phyloP scores from a whole-genome alignment of 2,113 vertebrate species.

The Epinephelus lanceolatus region DNA sequence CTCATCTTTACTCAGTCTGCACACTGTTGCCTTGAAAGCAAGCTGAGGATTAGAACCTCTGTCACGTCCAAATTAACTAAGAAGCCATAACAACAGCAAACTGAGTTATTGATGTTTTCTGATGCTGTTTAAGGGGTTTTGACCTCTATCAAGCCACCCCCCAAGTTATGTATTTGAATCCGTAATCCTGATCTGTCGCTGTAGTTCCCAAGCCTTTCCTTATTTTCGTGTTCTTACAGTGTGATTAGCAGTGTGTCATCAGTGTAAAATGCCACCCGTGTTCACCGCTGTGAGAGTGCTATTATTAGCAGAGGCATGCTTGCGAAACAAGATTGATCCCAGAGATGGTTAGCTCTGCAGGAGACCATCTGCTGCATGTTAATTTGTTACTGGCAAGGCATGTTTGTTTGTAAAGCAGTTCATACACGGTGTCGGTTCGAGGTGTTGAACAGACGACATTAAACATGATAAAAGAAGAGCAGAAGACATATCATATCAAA shows the following conservation, averaged over 20 bases:
- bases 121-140: background rate
- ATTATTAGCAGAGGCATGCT: background rate
- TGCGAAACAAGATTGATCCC: background rate
- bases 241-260: background rate
- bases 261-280: background rate
- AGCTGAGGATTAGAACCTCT: background rate
- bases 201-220: background rate
- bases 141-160: background rate
- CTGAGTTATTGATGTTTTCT: background rate
- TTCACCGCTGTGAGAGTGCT: background rate
- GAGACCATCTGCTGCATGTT: background rate
- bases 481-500: background rate
- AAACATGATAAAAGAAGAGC: background rate
- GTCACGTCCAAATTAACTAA: background rate
- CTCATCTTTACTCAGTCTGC: background rate
- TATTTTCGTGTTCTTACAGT: background rate
- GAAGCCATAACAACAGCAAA: background rate
- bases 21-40: background rate
- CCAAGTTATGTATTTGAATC: background rate
- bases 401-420: background rate
- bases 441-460: background rate
- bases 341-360: background rate
- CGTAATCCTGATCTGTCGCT: background rate
- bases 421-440: background rate
- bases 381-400: background rate